Conservation (phyloP, 2,888 invertebrate genomes). For the Entomobrya proxima region DNA sequence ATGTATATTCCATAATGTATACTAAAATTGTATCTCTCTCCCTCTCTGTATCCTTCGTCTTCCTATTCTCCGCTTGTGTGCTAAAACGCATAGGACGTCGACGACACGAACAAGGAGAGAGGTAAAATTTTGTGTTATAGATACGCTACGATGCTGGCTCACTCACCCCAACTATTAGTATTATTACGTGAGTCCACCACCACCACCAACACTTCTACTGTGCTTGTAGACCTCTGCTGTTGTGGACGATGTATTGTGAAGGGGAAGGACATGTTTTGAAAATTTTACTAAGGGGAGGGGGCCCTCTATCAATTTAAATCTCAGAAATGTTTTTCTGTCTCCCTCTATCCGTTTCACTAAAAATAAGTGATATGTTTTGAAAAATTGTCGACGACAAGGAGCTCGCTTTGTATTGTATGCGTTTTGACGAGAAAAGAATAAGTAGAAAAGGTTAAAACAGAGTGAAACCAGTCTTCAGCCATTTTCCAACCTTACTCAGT, state of each 20-base stretch:
- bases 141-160: conserved; percentile 34
- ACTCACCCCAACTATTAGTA: conserved; percentile 64
- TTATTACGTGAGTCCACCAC: conserved; percentile 55
- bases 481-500: conserved; percentile 69
- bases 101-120: background rate
- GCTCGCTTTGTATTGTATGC: conserved; percentile 14
- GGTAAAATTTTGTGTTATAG: conserved; percentile 8
- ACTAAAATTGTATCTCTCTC: conserved; percentile 26
- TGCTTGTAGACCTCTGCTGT: conserved; percentile 49
- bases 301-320: conserved; percentile 63
- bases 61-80: conserved; percentile 1
- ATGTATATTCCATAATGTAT: conserved; percentile 57
- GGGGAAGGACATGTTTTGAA: conserved; percentile 68
- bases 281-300: conserved; percentile 66
- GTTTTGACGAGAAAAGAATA: conserved; percentile 50
- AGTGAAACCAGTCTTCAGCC: conserved; percentile 69
- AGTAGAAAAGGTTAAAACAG: conserved; percentile 54
- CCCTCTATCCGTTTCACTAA: conserved; percentile 42
- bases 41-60: conserved; percentile 28
- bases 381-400: conserved; percentile 56
- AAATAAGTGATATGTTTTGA: conserved; percentile 63
- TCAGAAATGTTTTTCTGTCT: conserved; percentile 19
- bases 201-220: conserved; percentile 8
- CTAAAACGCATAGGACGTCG: conserved; percentile 30
- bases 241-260: conserved; percentile 30